These are phyloP conservation scores for Ochotona curzoniae DNA, from an alignment of 2,113 vertebrate genomes.

Conservation along the genomic window DNA sequence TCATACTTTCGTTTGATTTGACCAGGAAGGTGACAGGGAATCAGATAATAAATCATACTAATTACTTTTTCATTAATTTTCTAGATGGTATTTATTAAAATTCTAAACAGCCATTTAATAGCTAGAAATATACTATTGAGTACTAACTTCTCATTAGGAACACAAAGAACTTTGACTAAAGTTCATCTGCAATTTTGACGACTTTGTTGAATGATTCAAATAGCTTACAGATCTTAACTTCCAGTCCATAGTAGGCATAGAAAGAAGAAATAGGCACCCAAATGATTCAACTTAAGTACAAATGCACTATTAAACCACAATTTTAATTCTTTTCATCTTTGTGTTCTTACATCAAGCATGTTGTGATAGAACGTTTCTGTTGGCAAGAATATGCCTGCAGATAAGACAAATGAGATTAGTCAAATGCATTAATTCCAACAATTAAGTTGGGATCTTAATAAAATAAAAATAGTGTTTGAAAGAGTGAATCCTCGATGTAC, in stretches of 20 bases:
- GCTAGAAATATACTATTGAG: conserved; percentile 79
- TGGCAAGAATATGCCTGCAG: background rate
- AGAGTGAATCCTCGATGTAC: background rate
- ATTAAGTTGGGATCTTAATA: background rate
- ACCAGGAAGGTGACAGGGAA: conserved; percentile 75
- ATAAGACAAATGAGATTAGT: conserved; percentile 3
- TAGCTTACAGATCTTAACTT: conserved; percentile 53
- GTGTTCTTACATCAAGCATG: background rate
- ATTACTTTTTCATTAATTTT: conserved; percentile 83
- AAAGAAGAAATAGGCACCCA: background rate
- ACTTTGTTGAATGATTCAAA: conserved; percentile 13
- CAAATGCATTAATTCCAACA: background rate
- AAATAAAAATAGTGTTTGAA: conserved; percentile 3
- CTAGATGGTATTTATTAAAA: conserved; percentile 84
- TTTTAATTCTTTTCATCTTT: conserved; percentile 27
- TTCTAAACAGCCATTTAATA: conserved; percentile 71
- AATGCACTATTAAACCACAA: no score
- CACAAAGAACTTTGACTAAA: conserved; percentile 65
- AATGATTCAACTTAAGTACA: background rate
- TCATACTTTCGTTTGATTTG: conserved; percentile 61
- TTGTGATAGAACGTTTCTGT: background rate
- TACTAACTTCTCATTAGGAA: conserved; percentile 79
- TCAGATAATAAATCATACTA: conserved; percentile 79
- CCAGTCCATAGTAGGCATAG: background rate
- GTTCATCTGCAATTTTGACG: conserved; percentile 67